phyloP scores from a whole-genome alignment of 92 coral and sea anemone genomes.

The Meandrina meandrites region DNA sequence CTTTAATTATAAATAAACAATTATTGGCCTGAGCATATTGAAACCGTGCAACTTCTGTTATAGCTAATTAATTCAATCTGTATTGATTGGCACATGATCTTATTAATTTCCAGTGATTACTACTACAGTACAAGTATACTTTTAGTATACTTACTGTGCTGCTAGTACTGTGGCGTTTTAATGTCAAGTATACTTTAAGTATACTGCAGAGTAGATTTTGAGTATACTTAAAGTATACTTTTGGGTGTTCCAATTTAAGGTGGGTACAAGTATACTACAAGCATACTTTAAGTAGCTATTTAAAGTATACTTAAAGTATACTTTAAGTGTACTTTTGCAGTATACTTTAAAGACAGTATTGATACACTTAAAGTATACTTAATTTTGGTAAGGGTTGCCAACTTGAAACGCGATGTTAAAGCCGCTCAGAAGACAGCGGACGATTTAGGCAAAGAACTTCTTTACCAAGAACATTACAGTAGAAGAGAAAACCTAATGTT shows the following conservation, averaged over 20 bases:
- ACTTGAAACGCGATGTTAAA: too few relatives aligned
- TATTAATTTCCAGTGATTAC: neutral
- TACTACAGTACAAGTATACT: neutral
- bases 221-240: neutral
- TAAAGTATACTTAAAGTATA: conserved; percentile 3
- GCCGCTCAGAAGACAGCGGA: too few relatives aligned
- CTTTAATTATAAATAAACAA: too few relatives aligned
- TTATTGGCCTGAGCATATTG: too few relatives aligned
- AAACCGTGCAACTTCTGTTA: too few relatives aligned
- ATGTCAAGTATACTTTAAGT: neutral
- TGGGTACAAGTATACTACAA: neutral
- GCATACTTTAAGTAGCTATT: conserved; percentile 7
- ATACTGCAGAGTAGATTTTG: neutral
- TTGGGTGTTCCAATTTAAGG: conserved; percentile 1
- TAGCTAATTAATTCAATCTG: neutral
- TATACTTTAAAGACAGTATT: neutral
- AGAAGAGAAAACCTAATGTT: too few relatives aligned
- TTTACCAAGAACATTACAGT: too few relatives aligned
- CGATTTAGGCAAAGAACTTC: too few relatives aligned
- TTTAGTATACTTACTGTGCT: neutral
- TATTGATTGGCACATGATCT: neutral
- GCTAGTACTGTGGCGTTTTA: neutral
- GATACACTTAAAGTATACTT: conserved; percentile 16
- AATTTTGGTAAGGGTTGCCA: conserved; percentile 19
- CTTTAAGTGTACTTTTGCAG: neutral